Evolutionary conservation across 2,113 vertebrate species (phyloP), one percentile per base, ranked within the genome.

Genomic region (Microcebus lehilahytsara): DNA sequence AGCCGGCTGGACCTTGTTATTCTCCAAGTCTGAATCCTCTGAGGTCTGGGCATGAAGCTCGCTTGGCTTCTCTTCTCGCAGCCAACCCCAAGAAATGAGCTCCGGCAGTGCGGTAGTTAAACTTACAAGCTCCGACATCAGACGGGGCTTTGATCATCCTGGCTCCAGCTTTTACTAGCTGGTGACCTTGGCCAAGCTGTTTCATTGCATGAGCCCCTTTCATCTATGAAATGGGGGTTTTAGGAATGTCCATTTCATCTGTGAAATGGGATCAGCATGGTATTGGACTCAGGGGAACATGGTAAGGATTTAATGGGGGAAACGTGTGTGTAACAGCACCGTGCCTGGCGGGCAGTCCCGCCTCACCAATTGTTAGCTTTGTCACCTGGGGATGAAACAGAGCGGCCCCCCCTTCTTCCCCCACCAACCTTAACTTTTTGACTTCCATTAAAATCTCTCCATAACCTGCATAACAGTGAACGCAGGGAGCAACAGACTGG

Each of bases 161-260:
- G 89, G 58, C 74, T 81, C 49, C 67, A 30, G n/a, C 30, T 89
- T 60, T 90, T 90, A 49, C 46, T 81, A 23, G 53, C 16, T 69
- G 58, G 37, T 40, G 86, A 91, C 64, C 2, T 19, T 66, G 64
- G n/a, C 19, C 64, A 66, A 56, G 62, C 53, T 11, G 27, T 5
- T 62, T 88, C 32, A 58, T 6, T 81, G 37, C 58, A 32, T 14
- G 14, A 17, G 9, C 9, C 5, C 34, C 56, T 49, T 67, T 92
- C 53, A 49, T 83, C 84, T 78, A 49, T 62, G 5, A 79, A 69
- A 34, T 90, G 46, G 56, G 22, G 79, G 58, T 69, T 79, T 72
- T 8, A 6, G 53, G 53, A 72, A 56, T 95, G 81, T 60, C 32
- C 42, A 42, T 89, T 85, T 77, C 37, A 34, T 84, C 71, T 56